These are phyloP conservation scores for Patella ulyssiponensis DNA, from an alignment of 2,888 invertebrate species.

Conservation along the genomic window DNA sequence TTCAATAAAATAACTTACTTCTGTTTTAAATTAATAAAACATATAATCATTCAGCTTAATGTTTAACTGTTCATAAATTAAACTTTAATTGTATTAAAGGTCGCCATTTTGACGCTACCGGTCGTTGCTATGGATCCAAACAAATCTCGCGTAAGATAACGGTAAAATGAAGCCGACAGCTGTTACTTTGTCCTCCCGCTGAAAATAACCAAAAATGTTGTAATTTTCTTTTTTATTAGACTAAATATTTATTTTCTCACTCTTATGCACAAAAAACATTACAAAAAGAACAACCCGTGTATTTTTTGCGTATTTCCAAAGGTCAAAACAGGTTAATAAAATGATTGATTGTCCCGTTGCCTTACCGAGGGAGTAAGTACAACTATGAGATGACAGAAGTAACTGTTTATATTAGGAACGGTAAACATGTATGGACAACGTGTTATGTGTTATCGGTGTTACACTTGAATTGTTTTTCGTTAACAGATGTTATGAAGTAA, in stretches of 20 bases:
- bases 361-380: conserved; percentile 12
- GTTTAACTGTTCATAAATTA: no score
- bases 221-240: no score
- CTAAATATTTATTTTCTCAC: no score
- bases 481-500: neutral
- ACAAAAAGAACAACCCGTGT: no score
- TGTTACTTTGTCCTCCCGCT: conserved; percentile 10
- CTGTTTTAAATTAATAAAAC: no score
- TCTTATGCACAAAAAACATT: no score
- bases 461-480: conserved; percentile 8
- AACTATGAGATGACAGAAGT: conserved; percentile 14
- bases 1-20: no score
- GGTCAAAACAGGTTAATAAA: neutral
- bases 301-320: no score
- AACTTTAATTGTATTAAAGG: neutral
- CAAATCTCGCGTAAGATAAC: conserved; percentile 1
- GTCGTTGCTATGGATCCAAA: conserved; percentile 23
- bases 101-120: conserved; percentile 23
- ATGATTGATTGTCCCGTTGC: neutral
- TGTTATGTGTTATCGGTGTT: neutral
- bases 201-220: neutral
- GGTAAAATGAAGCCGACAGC: conserved; percentile 8
- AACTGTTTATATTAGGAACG: conserved; percentile 41
- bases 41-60: no score
- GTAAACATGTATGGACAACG: conserved; percentile 30